Conservation (phyloP, 2,888 invertebrate species). For the Dolomedes plantarius region DNA sequence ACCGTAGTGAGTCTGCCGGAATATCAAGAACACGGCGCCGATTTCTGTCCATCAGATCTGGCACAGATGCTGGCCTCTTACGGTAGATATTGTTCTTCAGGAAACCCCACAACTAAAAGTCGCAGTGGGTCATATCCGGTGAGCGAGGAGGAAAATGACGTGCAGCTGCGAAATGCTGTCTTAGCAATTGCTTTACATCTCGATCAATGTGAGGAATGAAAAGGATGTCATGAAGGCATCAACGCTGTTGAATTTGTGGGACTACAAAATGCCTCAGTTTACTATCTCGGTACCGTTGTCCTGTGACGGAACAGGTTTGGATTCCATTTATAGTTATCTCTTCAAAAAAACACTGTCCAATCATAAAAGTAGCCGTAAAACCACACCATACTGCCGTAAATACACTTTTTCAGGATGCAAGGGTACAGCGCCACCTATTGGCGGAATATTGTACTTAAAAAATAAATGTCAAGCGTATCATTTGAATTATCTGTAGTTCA, state of each 20-base stretch:
- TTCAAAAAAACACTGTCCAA: slow-evolving; percentile 17
- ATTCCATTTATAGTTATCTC: slow-evolving; percentile 8
- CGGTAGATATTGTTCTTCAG: too few relatives aligned
- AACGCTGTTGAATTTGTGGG: neutral
- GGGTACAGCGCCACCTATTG: too few relatives aligned
- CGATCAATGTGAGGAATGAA: neutral
- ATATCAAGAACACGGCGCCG: too few relatives aligned
- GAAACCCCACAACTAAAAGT: too few relatives aligned
- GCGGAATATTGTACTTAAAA: too few relatives aligned
- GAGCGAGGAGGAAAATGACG: too few relatives aligned
- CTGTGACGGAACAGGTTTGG: neutral
- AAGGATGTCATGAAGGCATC: neutral
- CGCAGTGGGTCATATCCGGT: too few relatives aligned
- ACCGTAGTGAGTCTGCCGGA: too few relatives aligned
- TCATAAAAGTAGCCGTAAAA: slow-evolving; percentile 16
- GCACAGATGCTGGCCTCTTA: too few relatives aligned
- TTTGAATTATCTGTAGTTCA: neutral
- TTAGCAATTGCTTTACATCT: neutral
- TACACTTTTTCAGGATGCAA: slow-evolving; percentile 26
- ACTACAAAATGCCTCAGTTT: neutral
- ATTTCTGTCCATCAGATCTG: too few relatives aligned
- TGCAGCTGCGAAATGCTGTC: neutral
- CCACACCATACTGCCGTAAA: slow-evolving; percentile 23
- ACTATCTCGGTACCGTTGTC: neutral
- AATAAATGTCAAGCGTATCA: neutral